Percentiles rank a stretch among this genome's conserved stretches.
Evolutionary conservation across 92 coral and sea anemone genomes (phyloP).

Genomic region (Porites cylindrica): DNA sequence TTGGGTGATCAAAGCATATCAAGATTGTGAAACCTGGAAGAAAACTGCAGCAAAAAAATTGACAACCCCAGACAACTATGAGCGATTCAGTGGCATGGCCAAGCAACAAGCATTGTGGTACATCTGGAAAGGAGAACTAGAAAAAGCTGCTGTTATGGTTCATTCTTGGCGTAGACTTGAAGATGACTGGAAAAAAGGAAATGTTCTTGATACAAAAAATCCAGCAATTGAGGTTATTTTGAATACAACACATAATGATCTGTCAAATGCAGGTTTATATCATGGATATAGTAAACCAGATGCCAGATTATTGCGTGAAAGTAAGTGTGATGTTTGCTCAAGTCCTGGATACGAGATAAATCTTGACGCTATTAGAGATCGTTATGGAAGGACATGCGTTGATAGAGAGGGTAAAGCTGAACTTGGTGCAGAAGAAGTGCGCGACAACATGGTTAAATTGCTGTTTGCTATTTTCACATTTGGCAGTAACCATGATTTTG

Average conservation of each 20-base stretch:
- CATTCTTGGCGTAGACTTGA: conserved; percentile 50
- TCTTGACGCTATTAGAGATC: conserved; percentile 4
- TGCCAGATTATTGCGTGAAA: conserved; percentile 22
- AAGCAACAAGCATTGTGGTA: conserved; percentile 75
- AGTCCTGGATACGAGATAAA: conserved; percentile 8
- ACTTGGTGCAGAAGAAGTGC: conserved; percentile 53
- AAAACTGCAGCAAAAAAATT: conserved; percentile 30
- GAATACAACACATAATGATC: conserved; percentile 46
- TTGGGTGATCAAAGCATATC: conserved; percentile 30
- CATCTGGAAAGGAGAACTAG: conserved; percentile 41
- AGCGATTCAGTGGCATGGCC: conserved; percentile 64
- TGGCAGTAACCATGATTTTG: conserved; percentile 54
- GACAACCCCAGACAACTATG: conserved; percentile 59
- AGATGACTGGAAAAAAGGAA: conserved; percentile 44
- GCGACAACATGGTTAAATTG: conserved; percentile 42
- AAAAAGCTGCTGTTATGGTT: conserved; percentile 67
- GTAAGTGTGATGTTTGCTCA: conserved; percentile 27
- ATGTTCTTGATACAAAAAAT: conserved; percentile 32
- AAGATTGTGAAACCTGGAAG: conserved; percentile 57
- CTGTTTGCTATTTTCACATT: conserved; percentile 38
- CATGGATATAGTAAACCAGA: conserved; percentile 32
- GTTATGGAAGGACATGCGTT: conserved; percentile 48
- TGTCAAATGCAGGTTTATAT: conserved; percentile 17
- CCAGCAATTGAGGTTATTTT: conserved; percentile 42
- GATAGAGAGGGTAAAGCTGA: conserved; percentile 51